These are phyloP conservation scores for Pterocles burchelli DNA, from an alignment of 2,113 vertebrate species.

Conservation along the genomic window DNA sequence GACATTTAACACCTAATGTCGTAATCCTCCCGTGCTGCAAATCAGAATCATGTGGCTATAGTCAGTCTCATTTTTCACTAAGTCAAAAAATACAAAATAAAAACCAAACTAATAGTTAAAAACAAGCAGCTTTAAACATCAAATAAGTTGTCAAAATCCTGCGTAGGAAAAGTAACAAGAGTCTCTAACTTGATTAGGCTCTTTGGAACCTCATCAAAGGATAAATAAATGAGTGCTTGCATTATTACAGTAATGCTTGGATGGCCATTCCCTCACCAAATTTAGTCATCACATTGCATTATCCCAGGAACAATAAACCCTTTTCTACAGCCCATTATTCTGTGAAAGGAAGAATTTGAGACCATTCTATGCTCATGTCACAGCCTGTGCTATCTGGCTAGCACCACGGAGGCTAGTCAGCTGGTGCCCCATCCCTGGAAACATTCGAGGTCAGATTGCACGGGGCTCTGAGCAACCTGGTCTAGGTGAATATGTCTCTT, in stretches of 20 bases:
- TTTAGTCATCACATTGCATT: constrained; percentile 32
- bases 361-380: not conserved
- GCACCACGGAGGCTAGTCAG: not conserved
- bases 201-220: constrained; percentile 30
- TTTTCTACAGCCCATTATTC: constrained; percentile 22
- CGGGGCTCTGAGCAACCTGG: too few species aligned
- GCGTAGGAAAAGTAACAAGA: not conserved
- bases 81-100: not conserved
- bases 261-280: constrained; percentile 9
- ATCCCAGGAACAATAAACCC: constrained; percentile 20
- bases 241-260: constrained; percentile 31
- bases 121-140: not conserved
- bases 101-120: not conserved
- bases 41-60: not conserved
- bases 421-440: not conserved
- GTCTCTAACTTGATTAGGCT: constrained; percentile 13
- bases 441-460: too few species aligned
- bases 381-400: not conserved
- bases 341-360: not conserved
- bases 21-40: not conserved
- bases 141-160: constrained; percentile 8
- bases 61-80: not conserved
- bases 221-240: constrained; percentile 23
- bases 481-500: too few species aligned
- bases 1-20: not conserved